These are phyloP conservation scores for Kuschelorhynchus macadamiae DNA, from an alignment of 2,888 invertebrate species.

Conservation along the genomic window DNA sequence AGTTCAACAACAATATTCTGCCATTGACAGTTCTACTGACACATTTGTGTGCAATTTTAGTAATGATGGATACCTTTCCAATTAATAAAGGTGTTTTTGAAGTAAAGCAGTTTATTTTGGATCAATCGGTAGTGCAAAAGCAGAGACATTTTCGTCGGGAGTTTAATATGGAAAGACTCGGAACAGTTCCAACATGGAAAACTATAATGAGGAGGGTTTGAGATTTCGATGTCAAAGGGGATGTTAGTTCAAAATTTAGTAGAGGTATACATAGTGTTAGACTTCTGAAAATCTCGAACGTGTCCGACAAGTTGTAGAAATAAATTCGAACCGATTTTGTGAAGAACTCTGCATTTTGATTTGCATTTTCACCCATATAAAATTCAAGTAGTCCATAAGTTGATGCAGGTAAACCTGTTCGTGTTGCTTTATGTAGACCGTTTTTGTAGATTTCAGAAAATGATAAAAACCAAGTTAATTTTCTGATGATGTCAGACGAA, in stretches of 20 bases:
- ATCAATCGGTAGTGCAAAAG: not conserved
- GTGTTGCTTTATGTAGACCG: too few species aligned
- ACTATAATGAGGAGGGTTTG: not conserved
- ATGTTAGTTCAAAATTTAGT: not conserved
- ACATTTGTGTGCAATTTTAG: conserved; percentile 2
- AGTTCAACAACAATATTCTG: not conserved
- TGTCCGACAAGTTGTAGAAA: not conserved
- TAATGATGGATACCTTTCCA: not conserved
- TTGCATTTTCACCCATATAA: too few species aligned
- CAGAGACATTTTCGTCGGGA: conserved; percentile 7
- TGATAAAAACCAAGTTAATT: too few species aligned
- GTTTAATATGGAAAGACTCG: conserved; percentile 11
- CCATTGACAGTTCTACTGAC: not conserved
- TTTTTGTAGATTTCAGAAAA: too few species aligned
- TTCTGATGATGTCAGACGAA: too few species aligned
- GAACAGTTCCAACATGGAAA: conserved; percentile 9
- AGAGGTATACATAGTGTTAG: not conserved
- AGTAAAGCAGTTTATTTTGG: not conserved
- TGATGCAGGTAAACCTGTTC: too few species aligned
- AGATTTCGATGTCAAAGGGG: not conserved
- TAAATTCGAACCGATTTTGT: too few species aligned
- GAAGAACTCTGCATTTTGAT: too few species aligned
- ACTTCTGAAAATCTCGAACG: not conserved
- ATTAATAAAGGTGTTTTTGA: not conserved
- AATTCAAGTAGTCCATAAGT: too few species aligned